A percentile compares a stretch with the other conserved stretches of the same genome.
These are phyloP conservation scores for Caenorhabditis macrosperma DNA, from an alignment of 2,888 invertebrate genomes.

Conservation along the genomic window DNA sequence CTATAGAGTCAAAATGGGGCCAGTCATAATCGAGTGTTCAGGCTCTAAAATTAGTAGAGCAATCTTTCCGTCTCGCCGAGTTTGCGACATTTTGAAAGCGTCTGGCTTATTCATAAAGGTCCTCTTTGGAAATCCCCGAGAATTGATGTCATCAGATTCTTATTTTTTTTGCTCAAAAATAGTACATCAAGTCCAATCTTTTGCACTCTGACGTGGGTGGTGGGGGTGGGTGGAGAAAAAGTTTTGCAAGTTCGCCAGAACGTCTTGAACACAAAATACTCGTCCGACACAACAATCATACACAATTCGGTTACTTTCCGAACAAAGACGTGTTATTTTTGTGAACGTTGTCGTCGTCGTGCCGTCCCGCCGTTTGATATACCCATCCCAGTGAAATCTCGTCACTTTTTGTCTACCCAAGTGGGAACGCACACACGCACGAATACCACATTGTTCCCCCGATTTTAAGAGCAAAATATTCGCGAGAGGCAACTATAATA, in stretches of 20 bases:
- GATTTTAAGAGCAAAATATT: background rate
- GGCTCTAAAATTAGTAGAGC: too few species aligned
- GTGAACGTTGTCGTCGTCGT: background rate
- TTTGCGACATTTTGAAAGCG: too few species aligned
- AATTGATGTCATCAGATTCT: background rate
- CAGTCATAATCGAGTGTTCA: too few species aligned
- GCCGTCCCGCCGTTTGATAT: background rate
- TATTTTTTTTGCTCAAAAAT: too few species aligned
- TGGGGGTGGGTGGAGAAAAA: too few species aligned
- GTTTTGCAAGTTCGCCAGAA: too few species aligned
- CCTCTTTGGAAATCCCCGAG: too few species aligned
- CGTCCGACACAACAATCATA: background rate
- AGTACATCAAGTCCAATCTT: background rate
- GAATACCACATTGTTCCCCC: conserved; percentile 6
- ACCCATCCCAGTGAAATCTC: background rate
- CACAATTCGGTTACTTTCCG: conserved; percentile 16
- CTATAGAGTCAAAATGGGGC: too few species aligned
- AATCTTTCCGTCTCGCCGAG: too few species aligned
- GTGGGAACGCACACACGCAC: conserved; percentile 1
- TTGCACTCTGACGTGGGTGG: background rate
- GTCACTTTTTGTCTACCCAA: background rate
- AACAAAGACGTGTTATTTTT: conserved; percentile 37
- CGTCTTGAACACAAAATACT: conserved; percentile 3
- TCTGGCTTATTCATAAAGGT: too few species aligned
- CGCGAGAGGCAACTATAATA: background rate